Conservation (phyloP, 2,113 vertebrate species). For the Xiphorhynchus elegans region DNA sequence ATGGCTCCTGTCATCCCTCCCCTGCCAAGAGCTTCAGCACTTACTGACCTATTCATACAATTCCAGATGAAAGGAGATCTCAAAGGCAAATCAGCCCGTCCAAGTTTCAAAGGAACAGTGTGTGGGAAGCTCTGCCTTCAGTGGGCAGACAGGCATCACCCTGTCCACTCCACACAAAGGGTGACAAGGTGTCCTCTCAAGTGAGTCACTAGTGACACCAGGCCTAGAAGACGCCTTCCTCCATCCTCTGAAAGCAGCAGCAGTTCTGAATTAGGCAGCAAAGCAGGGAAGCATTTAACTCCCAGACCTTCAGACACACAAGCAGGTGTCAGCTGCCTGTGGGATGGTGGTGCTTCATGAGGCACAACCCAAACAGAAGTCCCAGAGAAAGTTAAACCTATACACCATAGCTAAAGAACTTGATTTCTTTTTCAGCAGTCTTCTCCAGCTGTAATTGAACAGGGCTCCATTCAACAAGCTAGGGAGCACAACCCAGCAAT, state of each 20-base stretch:
- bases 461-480: accelerated
- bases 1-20: accelerated
- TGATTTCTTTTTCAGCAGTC: background rate
- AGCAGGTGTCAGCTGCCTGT: background rate
- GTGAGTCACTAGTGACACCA: background rate
- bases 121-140: background rate
- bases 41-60: background rate
- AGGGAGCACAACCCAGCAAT: background rate
- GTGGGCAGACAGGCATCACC: accelerated
- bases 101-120: background rate
- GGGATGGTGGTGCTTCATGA: background rate
- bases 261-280: background rate
- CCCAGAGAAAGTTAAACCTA: background rate
- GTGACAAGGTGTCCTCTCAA: accelerated
- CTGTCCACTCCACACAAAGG: accelerated
- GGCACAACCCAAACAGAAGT: background rate
- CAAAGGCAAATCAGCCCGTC: background rate
- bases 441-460: background rate
- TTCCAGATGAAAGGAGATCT: background rate
- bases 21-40: background rate
- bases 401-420: background rate
- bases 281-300: background rate
- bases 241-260: background rate
- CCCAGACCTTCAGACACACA: background rate
- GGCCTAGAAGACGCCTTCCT: background rate